Evolutionary conservation across 2,113 vertebrate genomes (phyloP).

Genomic region (Epinephelus lanceolatus): DNA sequence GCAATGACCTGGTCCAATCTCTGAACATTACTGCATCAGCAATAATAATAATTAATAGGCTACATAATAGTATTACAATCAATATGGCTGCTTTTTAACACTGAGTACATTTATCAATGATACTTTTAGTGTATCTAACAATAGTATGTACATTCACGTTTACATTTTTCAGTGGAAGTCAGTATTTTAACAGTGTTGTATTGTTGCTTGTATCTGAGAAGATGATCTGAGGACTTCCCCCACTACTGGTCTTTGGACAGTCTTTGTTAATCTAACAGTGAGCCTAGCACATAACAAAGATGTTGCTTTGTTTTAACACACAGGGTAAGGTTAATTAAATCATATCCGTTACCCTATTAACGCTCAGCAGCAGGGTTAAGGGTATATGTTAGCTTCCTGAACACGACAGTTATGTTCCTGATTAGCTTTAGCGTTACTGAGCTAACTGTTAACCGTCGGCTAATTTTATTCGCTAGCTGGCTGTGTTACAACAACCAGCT

Average conservation of each 20-base stretch:
- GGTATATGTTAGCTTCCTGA: background rate
- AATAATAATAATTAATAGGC: too few species aligned
- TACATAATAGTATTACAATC: background rate
- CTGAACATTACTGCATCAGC: background rate
- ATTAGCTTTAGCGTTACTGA: background rate
- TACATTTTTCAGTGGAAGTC: background rate
- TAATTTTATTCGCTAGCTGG: background rate
- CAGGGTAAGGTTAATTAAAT: background rate
- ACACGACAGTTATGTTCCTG: background rate
- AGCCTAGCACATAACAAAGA: background rate
- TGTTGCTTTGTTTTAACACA: background rate
- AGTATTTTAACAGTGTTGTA: background rate
- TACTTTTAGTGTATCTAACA: background rate
- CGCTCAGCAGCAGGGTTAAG: rapidly evolving
- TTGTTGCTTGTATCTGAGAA: background rate
- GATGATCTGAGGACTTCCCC: background rate
- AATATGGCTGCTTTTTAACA: background rate
- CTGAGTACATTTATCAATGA: background rate
- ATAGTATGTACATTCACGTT: too few species aligned
- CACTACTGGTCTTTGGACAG: background rate
- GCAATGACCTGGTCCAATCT: too few species aligned
- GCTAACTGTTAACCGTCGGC: background rate
- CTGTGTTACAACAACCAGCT: background rate
- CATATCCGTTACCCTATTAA: rapidly evolving
- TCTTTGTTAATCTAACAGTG: background rate